Conservation (phyloP, 92 coral and sea anemone species). For the Porites lobata region DNA sequence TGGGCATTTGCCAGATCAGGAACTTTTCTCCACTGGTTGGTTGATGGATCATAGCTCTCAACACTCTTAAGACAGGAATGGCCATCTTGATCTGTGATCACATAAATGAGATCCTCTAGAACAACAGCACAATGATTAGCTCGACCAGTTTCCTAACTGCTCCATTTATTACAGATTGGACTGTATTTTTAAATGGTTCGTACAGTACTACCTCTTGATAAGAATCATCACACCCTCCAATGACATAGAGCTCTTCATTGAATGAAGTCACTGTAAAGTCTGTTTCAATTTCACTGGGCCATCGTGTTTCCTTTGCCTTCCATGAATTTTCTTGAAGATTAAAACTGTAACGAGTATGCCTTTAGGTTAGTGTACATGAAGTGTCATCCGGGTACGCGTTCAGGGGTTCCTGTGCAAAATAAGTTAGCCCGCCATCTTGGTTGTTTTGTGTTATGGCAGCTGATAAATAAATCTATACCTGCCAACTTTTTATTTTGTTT, state of each 20-base stretch:
- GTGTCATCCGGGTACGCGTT: no score
- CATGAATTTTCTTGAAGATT: neutral
- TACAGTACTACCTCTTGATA: neutral
- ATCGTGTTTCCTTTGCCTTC: no score
- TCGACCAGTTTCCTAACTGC: conserved; percentile 2
- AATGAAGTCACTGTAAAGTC: neutral
- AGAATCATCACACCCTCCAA: conserved; percentile 48
- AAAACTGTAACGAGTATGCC: neutral
- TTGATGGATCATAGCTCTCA: conserved; percentile 26
- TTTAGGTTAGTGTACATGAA: no score
- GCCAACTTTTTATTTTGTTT: no score
- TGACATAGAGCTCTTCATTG: conserved; percentile 41
- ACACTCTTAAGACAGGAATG: conserved; percentile 30
- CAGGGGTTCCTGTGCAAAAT: no score
- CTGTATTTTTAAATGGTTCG: neutral
- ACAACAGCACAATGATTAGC: conserved; percentile 4
- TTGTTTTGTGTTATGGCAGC: no score
- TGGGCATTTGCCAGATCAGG: conserved; percentile 16
- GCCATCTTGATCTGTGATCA: neutral
- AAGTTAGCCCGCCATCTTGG: no score
- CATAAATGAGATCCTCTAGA: neutral
- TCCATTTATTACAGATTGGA: conserved; percentile 16
- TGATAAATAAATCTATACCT: no score
- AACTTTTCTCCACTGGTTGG: conserved; percentile 21
- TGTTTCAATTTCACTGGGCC: no score